phyloP scores from a whole-genome alignment of 2,113 vertebrate species.

The Heliornis fulica region DNA sequence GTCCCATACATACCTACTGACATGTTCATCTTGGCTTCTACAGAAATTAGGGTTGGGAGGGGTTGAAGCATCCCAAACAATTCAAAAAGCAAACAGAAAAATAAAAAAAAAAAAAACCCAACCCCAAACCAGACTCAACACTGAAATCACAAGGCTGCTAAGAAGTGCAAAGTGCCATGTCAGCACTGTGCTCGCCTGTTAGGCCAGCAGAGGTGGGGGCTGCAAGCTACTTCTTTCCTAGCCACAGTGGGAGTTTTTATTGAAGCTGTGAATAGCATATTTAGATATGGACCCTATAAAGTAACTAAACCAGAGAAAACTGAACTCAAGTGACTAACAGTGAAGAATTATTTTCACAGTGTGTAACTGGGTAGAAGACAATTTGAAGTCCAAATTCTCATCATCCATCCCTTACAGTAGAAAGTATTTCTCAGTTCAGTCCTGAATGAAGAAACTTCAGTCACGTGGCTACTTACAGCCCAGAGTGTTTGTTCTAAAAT shows the following conservation, averaged over 20 bases:
- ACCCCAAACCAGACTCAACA: too few relatives aligned
- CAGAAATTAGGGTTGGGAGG: not conserved
- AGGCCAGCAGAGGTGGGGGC: not conserved
- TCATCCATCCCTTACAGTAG: not conserved
- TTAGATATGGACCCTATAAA: not conserved
- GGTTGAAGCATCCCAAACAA: not conserved
- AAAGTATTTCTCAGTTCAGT: not conserved
- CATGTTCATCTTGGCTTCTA: not conserved
- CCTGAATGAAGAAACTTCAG: not conserved
- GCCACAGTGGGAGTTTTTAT: not conserved
- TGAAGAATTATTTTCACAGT: not conserved
- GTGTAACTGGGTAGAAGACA: not conserved
- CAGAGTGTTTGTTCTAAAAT: not conserved
- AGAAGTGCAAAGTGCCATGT: not conserved
- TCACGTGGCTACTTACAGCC: not conserved
- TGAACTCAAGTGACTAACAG: not conserved
- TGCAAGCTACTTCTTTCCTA: not conserved
- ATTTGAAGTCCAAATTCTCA: not conserved
- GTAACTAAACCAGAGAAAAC: not conserved
- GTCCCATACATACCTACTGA: rapidly evolving
- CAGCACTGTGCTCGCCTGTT: not conserved
- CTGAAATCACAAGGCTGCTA: not conserved
- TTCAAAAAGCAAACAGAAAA: not conserved
- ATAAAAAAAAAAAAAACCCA: not conserved
- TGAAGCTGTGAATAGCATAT: not conserved